A percentile compares a stretch with the other conserved stretches of the same genome.
Evolutionary conservation across 2,797 vertebrate species (phyloP).

Genomic region (Oreochromis mossambicus): DNA sequence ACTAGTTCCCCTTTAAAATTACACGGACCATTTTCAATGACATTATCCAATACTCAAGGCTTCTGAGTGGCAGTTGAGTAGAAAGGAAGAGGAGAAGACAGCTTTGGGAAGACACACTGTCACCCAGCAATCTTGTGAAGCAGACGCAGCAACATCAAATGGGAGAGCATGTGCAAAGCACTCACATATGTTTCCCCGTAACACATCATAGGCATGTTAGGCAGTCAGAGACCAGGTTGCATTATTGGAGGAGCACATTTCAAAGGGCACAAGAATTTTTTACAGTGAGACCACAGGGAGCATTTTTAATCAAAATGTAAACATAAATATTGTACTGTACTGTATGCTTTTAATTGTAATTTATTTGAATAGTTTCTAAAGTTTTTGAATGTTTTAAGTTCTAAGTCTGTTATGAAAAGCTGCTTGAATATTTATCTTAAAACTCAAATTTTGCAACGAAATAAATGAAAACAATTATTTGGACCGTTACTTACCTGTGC

Average conservation of each 20-base stretch:
- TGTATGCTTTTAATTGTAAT: not conserved
- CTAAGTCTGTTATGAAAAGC: not conserved
- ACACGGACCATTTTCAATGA: conserved; percentile 57
- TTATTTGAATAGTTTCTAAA: not conserved
- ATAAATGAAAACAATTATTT: not conserved
- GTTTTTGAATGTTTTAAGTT: not conserved
- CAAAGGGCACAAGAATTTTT: conserved; percentile 13
- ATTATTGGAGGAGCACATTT: conserved; percentile 4
- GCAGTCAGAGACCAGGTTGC: not conserved
- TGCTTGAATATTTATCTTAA: not conserved
- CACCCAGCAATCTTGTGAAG: conserved; percentile 41
- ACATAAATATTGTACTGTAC: not conserved
- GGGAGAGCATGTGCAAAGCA: conserved; percentile 3
- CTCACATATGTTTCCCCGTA: not conserved
- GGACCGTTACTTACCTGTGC: not conserved
- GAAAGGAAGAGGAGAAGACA: conserved; percentile 44
- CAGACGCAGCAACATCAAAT: conserved; percentile 34
- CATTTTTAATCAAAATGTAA: not conserved
- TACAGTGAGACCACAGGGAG: not conserved
- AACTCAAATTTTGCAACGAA: not conserved
- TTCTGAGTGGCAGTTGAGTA: conserved; percentile 63
- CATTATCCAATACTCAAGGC: conserved; percentile 69
- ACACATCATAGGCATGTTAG: not conserved
- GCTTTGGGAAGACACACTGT: conserved; percentile 38
- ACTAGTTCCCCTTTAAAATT: conserved; percentile 64